A percentile compares a stretch with the other conserved stretches of the same genome.
Conservation (phyloP, 64 coral and sea anemone species). For the Actinia tenebrosa region DNA sequence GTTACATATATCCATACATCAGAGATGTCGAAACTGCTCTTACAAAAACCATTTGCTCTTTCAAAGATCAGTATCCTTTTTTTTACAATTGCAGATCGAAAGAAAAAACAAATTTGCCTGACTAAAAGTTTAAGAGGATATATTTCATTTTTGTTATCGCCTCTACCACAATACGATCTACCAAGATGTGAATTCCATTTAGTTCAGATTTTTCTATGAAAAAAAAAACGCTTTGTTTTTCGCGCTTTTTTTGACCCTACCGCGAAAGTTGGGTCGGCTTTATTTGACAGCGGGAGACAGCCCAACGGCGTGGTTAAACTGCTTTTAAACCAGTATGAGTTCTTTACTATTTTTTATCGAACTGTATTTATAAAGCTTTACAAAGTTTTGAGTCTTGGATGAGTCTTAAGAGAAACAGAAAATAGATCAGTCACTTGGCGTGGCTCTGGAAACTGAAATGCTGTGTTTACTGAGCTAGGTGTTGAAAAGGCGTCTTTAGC, state of each 20-base stretch:
- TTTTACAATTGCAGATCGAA: neutral
- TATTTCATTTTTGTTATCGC: neutral
- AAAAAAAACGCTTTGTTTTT: neutral
- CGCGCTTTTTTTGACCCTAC: neutral
- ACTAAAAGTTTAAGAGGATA: too few species aligned
- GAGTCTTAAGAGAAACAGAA: neutral
- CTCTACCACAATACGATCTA: neutral
- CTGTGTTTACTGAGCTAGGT: neutral
- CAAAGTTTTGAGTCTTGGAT: neutral
- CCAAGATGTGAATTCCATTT: too few species aligned
- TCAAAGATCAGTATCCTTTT: neutral
- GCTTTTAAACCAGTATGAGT: conserved; percentile 1
- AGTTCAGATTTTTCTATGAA: too few species aligned
- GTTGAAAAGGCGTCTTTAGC: neutral
- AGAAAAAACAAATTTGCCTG: neutral
- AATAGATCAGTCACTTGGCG: neutral
- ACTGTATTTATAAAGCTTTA: neutral
- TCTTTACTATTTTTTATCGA: neutral
- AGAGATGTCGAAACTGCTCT: neutral
- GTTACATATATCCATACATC: too few species aligned
- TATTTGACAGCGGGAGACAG: neutral
- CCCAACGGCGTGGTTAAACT: neutral
- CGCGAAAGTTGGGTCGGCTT: conserved; percentile 5
- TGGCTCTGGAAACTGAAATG: conserved; percentile 3
- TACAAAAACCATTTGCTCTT: too few species aligned